phyloP scores from a whole-genome alignment of 2,888 invertebrate species.

The Eristalis pertinax region DNA sequence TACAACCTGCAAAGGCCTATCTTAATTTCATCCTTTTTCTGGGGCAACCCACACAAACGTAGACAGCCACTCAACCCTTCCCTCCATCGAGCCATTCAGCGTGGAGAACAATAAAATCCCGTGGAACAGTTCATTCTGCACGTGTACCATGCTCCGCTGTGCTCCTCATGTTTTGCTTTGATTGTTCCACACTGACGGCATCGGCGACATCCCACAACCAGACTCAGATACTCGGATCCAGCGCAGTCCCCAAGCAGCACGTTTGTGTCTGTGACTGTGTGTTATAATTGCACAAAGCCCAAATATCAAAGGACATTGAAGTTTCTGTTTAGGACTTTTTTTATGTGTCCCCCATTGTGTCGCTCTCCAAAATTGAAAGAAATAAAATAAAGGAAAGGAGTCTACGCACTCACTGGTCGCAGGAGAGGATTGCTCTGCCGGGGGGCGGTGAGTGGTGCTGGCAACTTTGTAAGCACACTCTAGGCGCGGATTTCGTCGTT shows the following conservation, averaged over 20 bases:
- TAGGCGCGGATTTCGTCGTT: conserved; percentile 37
- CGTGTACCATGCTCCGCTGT: conserved; percentile 21
- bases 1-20: conserved; percentile 65
- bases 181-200: conserved; percentile 27
- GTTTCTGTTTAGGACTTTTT: conserved; percentile 48
- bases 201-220: conserved; percentile 9
- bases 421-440: background rate
- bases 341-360: conserved; percentile 58
- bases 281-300: conserved; percentile 63
- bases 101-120: conserved; percentile 23
- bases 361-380: conserved; percentile 52
- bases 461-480: conserved; percentile 60
- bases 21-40: conserved; percentile 50
- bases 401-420: conserved; percentile 25
- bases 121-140: conserved; percentile 54
- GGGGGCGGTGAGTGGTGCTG: background rate
- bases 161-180: conserved; percentile 55
- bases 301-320: conserved; percentile 69
- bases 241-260: background rate
- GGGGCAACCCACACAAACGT: conserved; percentile 15
- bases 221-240: too few relatives aligned
- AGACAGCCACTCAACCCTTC: background rate
- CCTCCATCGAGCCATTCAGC: conserved; percentile 11
- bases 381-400: conserved; percentile 58
- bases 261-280: conserved; percentile 21